Evolutionary conservation across 1,140 invertebrate species (phyloP).

Genomic region (Drosophila mojavensis): DNA sequence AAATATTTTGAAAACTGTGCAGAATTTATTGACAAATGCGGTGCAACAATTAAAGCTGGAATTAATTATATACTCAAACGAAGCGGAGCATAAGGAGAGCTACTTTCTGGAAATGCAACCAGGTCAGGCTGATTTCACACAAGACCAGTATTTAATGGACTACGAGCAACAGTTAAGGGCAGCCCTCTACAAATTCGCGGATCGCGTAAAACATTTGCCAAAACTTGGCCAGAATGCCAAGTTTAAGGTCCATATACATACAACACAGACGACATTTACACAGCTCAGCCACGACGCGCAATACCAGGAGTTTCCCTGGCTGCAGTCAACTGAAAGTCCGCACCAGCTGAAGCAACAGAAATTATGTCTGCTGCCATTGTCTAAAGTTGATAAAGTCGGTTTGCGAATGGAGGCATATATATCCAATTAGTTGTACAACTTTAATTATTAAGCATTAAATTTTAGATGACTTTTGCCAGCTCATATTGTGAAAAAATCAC

Average conservation of each 20-base stretch:
- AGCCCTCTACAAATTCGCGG: constrained; percentile 59
- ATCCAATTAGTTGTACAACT: constrained; percentile 23
- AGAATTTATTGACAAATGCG: constrained; percentile 43
- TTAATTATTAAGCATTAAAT: constrained; percentile 10
- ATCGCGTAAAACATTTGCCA: constrained; percentile 59
- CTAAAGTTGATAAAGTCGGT: constrained; percentile 51
- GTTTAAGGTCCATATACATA: constrained; percentile 75
- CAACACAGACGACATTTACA: constrained; percentile 64
- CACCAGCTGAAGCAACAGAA: not conserved
- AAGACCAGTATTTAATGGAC: constrained; percentile 57
- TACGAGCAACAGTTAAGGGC: constrained; percentile 71
- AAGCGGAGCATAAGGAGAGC: constrained; percentile 46
- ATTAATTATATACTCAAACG: constrained; percentile 59
- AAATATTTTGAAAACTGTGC: constrained; percentile 53
- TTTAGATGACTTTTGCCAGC: not conserved
- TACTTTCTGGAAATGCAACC: constrained; percentile 48
- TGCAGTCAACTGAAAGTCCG: constrained; percentile 29
- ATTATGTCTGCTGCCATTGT: constrained; percentile 54
- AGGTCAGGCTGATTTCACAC: not conserved
- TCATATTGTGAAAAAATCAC: no score
- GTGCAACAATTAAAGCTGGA: constrained; percentile 54
- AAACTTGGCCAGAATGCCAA: constrained; percentile 51
- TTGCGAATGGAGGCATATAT: constrained; percentile 59
- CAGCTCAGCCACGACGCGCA: constrained; percentile 61
- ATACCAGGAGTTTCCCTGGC: constrained; percentile 81